phyloP scores from a whole-genome alignment of 2,797 vertebrate species.

The Naso thynnoides region DNA sequence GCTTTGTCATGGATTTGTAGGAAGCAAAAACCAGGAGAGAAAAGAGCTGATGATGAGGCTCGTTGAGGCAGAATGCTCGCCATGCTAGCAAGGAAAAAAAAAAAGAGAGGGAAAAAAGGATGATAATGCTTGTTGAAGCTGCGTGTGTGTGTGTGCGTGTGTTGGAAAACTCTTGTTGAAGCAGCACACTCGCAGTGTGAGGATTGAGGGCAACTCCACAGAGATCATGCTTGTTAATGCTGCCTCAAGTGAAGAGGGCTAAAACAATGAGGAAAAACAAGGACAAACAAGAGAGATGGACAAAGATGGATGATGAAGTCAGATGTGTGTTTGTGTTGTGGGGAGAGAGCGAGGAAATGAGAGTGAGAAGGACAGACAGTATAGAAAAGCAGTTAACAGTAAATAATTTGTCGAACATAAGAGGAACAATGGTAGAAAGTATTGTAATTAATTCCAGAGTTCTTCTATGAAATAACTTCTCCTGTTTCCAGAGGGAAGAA shows the following conservation, averaged over 20 bases:
- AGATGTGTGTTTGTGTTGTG: background rate
- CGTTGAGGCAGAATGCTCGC: conserved; percentile 56
- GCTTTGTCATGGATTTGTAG: conserved; percentile 75
- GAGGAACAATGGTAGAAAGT: background rate
- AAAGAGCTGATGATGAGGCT: conserved; percentile 74
- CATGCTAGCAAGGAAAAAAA: conserved; percentile 52
- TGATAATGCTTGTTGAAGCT: conserved; percentile 55
- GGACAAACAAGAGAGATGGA: conserved; percentile 24
- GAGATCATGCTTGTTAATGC: conserved; percentile 55
- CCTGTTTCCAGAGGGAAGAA: background rate
- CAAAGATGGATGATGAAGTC: conserved; percentile 1
- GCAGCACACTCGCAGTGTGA: conserved; percentile 50
- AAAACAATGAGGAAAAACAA: conserved; percentile 44
- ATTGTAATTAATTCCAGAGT: background rate
- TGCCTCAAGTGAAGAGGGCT: conserved; percentile 36
- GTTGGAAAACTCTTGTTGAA: conserved; percentile 39
- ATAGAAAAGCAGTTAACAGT: background rate
- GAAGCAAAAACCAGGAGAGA: conserved; percentile 62
- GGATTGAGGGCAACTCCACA: conserved; percentile 52
- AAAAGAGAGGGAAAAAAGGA: background rate
- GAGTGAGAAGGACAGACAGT: background rate
- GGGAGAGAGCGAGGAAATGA: background rate
- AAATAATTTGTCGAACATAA: too few relatives aligned
- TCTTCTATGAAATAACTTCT: background rate
- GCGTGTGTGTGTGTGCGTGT: conserved; percentile 23